Evolutionary conservation across 2,113 vertebrate species (phyloP).

Genomic region (Aythya baeri): DNA sequence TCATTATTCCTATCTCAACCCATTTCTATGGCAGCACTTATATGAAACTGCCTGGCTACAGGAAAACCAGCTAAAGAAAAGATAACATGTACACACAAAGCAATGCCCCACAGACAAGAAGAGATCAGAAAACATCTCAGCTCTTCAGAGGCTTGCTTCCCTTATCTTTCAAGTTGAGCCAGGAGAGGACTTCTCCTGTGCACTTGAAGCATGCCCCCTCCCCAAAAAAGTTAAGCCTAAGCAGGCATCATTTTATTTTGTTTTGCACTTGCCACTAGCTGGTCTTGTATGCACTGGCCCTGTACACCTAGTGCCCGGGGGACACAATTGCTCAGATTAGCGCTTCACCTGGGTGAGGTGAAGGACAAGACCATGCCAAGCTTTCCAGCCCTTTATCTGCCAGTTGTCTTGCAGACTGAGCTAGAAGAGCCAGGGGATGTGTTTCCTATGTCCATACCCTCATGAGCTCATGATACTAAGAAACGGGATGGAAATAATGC

Average conservation of each 20-base stretch:
- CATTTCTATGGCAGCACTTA: not conserved
- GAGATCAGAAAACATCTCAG: not conserved
- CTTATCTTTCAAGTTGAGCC: not conserved
- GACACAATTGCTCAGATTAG: fast-evolving
- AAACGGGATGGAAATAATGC: not conserved
- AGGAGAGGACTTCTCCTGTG: not conserved
- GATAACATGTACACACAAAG: not conserved
- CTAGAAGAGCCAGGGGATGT: not conserved
- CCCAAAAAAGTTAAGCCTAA: not conserved
- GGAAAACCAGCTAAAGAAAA: not conserved
- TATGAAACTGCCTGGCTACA: not conserved
- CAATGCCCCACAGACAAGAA: not conserved
- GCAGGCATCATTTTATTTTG: not conserved
- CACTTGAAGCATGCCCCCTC: not conserved
- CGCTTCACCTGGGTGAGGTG: not conserved
- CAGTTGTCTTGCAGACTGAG: not conserved
- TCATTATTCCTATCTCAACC: not conserved
- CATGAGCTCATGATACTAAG: not conserved
- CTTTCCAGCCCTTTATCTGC: not conserved
- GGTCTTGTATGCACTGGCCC: not conserved
- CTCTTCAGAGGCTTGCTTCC: not conserved
- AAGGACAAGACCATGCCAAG: not conserved
- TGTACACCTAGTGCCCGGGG: not conserved
- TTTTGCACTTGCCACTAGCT: not conserved
- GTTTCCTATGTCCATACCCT: not conserved